phyloP scores from a whole-genome alignment of 2,113 vertebrate genomes.

The Gasterosteus aculeatus region DNA sequence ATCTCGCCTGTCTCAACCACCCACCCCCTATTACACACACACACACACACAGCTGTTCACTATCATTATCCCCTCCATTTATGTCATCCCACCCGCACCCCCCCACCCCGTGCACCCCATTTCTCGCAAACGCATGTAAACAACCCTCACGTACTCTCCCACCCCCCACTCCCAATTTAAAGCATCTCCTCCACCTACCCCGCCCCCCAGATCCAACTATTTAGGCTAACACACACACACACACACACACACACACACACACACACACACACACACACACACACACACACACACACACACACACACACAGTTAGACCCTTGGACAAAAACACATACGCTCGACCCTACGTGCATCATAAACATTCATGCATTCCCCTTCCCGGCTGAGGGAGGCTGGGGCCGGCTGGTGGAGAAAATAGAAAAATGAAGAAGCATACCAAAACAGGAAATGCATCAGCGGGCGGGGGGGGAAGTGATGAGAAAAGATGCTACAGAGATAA shows the following conservation, averaged over 20 bases:
- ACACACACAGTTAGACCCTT: slow-evolving; percentile 19
- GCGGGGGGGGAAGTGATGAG: slow-evolving; percentile 59
- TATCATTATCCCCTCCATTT: slow-evolving; percentile 76
- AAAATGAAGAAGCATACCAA: slow-evolving; percentile 73
- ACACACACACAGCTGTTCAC: slow-evolving; percentile 71
- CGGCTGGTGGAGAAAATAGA: slow-evolving; percentile 76
- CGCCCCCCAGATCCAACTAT: slow-evolving; percentile 57
- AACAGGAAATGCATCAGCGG: slow-evolving; percentile 83
- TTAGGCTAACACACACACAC: slow-evolving; percentile 48
- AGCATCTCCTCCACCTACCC: slow-evolving; percentile 53
- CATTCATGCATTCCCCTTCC: slow-evolving; percentile 65
- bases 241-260: too few species aligned
- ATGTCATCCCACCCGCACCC: slow-evolving; percentile 64
- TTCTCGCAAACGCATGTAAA: slow-evolving; percentile 67
- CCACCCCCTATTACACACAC: slow-evolving; percentile 28
- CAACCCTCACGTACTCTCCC: slow-evolving; percentile 56
- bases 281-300: slow-evolving; percentile 58
- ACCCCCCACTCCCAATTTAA: slow-evolving; percentile 59
- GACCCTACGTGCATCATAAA: slow-evolving; percentile 65
- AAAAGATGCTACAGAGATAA: slow-evolving; percentile 56
- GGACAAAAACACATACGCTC: slow-evolving; percentile 29
- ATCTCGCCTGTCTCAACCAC: slow-evolving; percentile 20
- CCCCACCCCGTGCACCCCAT: slow-evolving; percentile 68
- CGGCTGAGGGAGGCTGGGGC: slow-evolving; percentile 69
- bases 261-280: slow-evolving; percentile 52